Evolutionary conservation across 2,797 vertebrate species (phyloP).

Genomic region (Pseudocheirus occidentalis): DNA sequence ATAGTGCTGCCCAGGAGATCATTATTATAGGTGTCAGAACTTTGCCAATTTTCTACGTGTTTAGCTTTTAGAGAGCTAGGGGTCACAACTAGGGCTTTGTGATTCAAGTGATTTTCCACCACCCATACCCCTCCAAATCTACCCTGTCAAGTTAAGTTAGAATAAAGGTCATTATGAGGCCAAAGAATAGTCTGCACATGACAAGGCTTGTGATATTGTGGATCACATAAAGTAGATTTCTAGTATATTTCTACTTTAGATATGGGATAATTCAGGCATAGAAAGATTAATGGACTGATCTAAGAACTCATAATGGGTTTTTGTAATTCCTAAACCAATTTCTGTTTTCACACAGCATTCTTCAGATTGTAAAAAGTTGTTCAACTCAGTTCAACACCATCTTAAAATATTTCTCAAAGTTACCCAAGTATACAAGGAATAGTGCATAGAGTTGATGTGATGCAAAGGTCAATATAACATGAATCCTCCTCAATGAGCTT

Average conservation of each 20-base stretch:
- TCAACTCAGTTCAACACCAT: background rate
- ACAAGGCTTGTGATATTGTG: background rate
- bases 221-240: background rate
- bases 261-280: background rate
- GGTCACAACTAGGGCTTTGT: background rate
- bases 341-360: background rate
- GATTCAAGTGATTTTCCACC: background rate
- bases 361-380: background rate
- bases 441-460: background rate
- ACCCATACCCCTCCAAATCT: background rate
- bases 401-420: background rate
- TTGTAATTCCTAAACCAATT: background rate
- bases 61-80: background rate
- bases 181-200: background rate
- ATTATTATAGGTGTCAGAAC: conserved; percentile 2
- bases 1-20: background rate
- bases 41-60: background rate
- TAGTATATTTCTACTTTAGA: background rate
- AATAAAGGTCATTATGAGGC: background rate
- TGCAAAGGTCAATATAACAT: background rate
- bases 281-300: background rate
- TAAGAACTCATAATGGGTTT: background rate
- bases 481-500: background rate
- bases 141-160: background rate
- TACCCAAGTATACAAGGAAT: background rate